Percentiles rank a stretch among this genome's conserved stretches.
Evolutionary conservation across 2,888 invertebrate genomes (phyloP).

Genomic region (Thecocarcelia acutangulata): DNA sequence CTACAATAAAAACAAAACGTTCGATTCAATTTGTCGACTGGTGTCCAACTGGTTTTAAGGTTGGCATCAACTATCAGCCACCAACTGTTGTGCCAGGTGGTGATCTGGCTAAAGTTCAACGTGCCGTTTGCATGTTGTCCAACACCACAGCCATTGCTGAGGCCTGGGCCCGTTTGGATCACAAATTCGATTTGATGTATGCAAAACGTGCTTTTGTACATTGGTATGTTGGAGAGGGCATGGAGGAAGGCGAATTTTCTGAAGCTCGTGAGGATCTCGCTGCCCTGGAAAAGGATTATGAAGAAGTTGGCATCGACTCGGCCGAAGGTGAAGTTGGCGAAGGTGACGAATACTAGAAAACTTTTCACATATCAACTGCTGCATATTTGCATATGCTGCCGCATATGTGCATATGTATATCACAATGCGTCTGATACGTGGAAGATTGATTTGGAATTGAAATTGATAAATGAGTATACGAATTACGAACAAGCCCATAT

Average conservation of each 20-base stretch:
- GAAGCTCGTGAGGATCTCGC: slow-evolving; percentile 94
- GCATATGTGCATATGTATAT: slow-evolving; percentile 9
- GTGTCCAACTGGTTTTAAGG: slow-evolving; percentile 92
- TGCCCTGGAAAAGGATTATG: slow-evolving; percentile 90
- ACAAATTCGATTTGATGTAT: slow-evolving; percentile 98
- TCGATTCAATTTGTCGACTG: slow-evolving; percentile 94
- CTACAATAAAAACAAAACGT: slow-evolving; percentile 96
- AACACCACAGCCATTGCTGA: slow-evolving; percentile 98
- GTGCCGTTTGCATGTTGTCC: slow-evolving; percentile 98
- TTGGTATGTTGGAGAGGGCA: slow-evolving; percentile 95
- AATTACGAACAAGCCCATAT: slow-evolving; percentile 4
- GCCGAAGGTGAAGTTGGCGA: slow-evolving; percentile 87
- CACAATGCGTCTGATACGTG: slow-evolving; percentile 4
- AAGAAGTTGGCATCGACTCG: slow-evolving; percentile 90
- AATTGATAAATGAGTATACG: slow-evolving; percentile 17
- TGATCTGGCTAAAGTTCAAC: slow-evolving; percentile 94
- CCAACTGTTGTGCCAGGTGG: slow-evolving; percentile 95
- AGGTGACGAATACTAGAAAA: slow-evolving; percentile 86
- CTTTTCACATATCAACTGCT: slow-evolving; percentile 27
- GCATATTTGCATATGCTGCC: slow-evolving; percentile 3
- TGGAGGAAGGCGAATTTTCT: slow-evolving; percentile 93
- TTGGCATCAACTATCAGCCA: slow-evolving; percentile 94
- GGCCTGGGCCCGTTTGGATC: slow-evolving; percentile 96
- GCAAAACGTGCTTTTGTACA: slow-evolving; percentile 97
- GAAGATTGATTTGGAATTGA: slow-evolving; percentile 11